These are phyloP conservation scores for Centropyge bicolor DNA, from an alignment of 2,797 vertebrate genomes.

Conservation along the genomic window DNA sequence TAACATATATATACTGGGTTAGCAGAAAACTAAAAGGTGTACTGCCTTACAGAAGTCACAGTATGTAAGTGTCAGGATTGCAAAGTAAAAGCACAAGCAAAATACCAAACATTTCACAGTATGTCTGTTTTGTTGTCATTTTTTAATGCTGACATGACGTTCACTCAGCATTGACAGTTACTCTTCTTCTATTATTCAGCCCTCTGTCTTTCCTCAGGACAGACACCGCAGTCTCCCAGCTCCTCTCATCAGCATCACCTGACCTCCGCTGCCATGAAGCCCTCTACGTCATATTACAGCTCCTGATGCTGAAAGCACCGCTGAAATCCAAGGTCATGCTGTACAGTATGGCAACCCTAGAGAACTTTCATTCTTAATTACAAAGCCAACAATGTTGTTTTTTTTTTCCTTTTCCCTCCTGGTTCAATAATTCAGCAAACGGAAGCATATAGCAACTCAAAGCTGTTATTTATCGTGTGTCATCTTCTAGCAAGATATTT, in stretches of 20 bases:
- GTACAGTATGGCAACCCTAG: neutral
- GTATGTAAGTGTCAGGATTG: neutral
- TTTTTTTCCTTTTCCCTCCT: neutral
- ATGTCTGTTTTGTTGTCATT: neutral
- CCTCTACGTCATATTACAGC: slow-evolving; percentile 78
- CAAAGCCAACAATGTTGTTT: neutral
- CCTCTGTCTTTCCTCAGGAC: slow-evolving; percentile 66
- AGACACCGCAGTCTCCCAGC: slow-evolving; percentile 77
- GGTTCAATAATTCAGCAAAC: neutral
- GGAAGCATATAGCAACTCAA: neutral
- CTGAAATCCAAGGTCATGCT: neutral
- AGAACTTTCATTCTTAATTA: neutral
- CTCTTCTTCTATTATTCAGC: neutral
- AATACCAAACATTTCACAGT: neutral
- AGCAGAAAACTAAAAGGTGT: neutral
- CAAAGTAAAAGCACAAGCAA: neutral
- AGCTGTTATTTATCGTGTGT: neutral
- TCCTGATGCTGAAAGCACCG: slow-evolving; percentile 45
- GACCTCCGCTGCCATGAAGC: slow-evolving; percentile 74
- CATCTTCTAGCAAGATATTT: neutral
- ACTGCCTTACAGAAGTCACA: neutral
- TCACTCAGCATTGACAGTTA: neutral
- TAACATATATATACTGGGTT: neutral
- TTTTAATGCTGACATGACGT: neutral
- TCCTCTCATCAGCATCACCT: slow-evolving; percentile 83